These are phyloP conservation scores for Elephantulus edwardii DNA, from an alignment of 2,113 vertebrate species.

Conservation along the genomic window DNA sequence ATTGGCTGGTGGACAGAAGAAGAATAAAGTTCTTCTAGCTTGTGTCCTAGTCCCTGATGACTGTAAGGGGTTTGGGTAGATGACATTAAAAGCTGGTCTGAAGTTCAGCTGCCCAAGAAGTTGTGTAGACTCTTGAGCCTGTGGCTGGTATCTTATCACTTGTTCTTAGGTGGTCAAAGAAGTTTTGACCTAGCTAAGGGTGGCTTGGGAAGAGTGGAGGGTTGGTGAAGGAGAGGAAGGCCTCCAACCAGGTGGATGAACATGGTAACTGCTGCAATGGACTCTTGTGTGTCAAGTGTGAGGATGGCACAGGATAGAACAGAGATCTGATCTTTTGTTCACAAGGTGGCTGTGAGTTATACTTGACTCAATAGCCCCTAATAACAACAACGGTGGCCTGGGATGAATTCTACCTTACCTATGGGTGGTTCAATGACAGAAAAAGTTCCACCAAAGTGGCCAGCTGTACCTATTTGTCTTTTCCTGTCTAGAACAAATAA, in stretches of 20 bases:
- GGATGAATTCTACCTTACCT: not conserved
- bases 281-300: too few relatives aligned
- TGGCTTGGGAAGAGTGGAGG: not conserved
- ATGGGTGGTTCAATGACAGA: not conserved
- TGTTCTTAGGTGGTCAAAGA: not conserved
- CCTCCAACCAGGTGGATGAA: too few relatives aligned
- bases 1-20: too few relatives aligned
- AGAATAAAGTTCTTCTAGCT: too few relatives aligned
- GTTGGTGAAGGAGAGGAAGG: too few relatives aligned
- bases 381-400: not conserved
- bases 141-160: not conserved
- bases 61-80: not conserved
- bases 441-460: not conserved
- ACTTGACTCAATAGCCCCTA: too few relatives aligned
- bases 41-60: not conserved
- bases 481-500: too few relatives aligned
- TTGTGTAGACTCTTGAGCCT: not conserved
- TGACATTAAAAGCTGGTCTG: not conserved
- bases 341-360: too few relatives aligned
- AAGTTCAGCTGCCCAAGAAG: not conserved
- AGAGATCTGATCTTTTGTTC: too few relatives aligned
- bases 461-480: too few relatives aligned
- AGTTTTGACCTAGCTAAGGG: not conserved
- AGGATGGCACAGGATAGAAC: too few relatives aligned
- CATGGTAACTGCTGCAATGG: too few relatives aligned